Base-by-base conservation (phyloP, 2,113 vertebrate genomes). In the Hucho hucho region DNA sequence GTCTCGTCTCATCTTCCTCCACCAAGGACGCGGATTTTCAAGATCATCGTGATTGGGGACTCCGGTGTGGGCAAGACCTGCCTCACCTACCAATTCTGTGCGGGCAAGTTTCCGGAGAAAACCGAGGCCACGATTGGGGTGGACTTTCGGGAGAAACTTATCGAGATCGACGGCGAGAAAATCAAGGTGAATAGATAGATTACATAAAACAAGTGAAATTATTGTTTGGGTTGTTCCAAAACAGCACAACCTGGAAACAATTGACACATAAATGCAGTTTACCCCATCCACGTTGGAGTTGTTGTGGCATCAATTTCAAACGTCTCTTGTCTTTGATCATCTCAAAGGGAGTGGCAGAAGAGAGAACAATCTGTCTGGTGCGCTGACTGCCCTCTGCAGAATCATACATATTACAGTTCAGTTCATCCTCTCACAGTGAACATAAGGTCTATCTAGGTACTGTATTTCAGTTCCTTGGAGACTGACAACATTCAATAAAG, bases 11-110 rank as follows among this genome's bases (percentile, higher is more conserved):
- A 70, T 11, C 91, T 96, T 73, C 94, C 94, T 0, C 95, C 95
- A 0, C 93, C 94, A 1, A 94, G 96, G 80, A 96, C 96, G 32
- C 95, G 97, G 70, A 98, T 98, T 89, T 98, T 98, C 81, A 99
- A 99, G 82, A 99, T 99, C 70, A 98, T 99, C 79, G 97, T 99
- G 67, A 99, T 99, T 80, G 97, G 97, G 0, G 97, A 99, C 88
- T 98, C 97, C 4, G 96, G 97, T 3, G 97, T 99, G 53, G 97
- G 97, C 22, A 99, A 99, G 86, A 99, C 97, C 0, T 99, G 97
- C 87, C 95, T 99, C 74, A 99, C 97, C 0, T 99, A 95, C 93
- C 95, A 97, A 73, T 98, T 98, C 91, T 98, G 96, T 84, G 95
- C 96, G 4, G 95, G 96, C 49, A 95, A 92, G 85, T 99, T 99